These are phyloP conservation scores for Cephus pulcher DNA, from an alignment of 2,888 invertebrate species.

Conservation along the genomic window DNA sequence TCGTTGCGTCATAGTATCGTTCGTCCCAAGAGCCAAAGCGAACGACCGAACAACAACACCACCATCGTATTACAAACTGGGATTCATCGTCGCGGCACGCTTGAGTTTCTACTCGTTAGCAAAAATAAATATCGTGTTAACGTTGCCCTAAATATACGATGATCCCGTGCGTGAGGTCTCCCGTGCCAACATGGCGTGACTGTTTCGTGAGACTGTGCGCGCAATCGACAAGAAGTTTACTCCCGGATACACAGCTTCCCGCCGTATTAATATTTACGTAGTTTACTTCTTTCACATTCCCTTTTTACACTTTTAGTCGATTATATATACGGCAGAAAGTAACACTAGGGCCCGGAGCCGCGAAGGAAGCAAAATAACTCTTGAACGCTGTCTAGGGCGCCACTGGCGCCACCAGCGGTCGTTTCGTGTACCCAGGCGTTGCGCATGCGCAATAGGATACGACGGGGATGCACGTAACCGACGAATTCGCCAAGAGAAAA, in stretches of 20 bases:
- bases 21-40: neutral
- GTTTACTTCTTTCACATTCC: neutral
- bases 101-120: slow-evolving; percentile 44
- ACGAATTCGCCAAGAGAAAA: slow-evolving; percentile 14
- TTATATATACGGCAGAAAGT: neutral
- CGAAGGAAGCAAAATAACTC: neutral
- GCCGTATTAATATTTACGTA: neutral
- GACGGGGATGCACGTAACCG: neutral
- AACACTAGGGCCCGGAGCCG: neutral
- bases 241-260: neutral
- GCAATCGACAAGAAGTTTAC: neutral
- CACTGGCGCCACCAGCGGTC: neutral
- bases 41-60: neutral
- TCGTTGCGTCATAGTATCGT: neutral
- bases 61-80: neutral
- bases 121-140: slow-evolving; percentile 56
- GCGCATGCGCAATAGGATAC: neutral
- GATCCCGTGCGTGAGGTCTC: slow-evolving; percentile 27
- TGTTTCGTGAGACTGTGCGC: neutral
- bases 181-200: neutral
- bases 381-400: neutral
- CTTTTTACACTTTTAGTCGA: neutral
- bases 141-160: slow-evolving; percentile 39
- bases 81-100: neutral
- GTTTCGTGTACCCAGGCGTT: neutral